Evolutionary conservation across 2,888 invertebrate species (phyloP).

Genomic region (Micoletzkya japonica): DNA sequence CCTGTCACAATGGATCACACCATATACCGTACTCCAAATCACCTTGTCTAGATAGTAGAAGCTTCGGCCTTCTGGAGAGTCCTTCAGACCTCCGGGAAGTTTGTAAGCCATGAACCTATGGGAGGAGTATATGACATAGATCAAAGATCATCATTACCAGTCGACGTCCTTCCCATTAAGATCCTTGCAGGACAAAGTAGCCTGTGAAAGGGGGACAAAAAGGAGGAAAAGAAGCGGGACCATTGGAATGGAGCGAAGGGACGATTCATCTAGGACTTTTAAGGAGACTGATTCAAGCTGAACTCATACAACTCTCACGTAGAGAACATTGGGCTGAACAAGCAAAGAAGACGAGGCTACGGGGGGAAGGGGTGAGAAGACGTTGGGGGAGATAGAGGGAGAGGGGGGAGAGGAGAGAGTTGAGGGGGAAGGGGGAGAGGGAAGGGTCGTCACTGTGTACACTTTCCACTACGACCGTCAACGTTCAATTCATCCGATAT

Average conservation of each 20-base stretch:
- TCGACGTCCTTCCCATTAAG: constrained; percentile 24
- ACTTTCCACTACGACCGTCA: too few relatives aligned
- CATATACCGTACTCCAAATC: background rate
- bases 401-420: background rate
- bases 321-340: too few relatives aligned
- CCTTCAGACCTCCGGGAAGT: constrained; percentile 7
- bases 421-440: background rate
- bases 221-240: background rate
- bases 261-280: background rate
- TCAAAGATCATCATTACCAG: background rate
- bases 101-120: constrained; percentile 30
- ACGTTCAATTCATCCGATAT: background rate
- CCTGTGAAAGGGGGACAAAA: background rate
- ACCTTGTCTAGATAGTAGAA: constrained; percentile 22
- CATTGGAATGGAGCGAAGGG: background rate
- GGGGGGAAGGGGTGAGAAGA: constrained; percentile 5
- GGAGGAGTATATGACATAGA: background rate
- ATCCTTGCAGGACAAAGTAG: constrained; percentile 22
- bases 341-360: too few relatives aligned
- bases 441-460: background rate
- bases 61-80: background rate
- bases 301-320: too few relatives aligned
- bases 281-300: too few relatives aligned
- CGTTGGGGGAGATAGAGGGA: constrained; percentile 6
- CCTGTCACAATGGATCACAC: background rate